Percentiles rank a stretch among this genome's conserved stretches.
These are phyloP conservation scores for Pachycephus smyrnensis DNA, from an alignment of 2,888 invertebrate genomes.

Conservation along the genomic window DNA sequence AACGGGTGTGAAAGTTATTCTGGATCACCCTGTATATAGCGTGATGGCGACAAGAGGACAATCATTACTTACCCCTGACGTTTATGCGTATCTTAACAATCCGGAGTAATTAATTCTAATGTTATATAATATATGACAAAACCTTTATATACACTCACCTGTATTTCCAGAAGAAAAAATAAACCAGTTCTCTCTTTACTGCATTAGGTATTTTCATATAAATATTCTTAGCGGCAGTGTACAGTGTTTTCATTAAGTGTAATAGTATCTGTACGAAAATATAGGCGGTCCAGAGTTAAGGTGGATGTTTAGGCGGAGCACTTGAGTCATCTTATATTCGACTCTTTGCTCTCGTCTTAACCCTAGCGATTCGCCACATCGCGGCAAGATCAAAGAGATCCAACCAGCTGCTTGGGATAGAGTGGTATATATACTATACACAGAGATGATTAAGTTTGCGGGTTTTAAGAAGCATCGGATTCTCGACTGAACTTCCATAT, in stretches of 20 bases:
- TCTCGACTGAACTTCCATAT: neutral
- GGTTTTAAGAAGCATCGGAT: slow-evolving; percentile 2
- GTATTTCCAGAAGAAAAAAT: neutral
- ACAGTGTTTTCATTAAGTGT: neutral
- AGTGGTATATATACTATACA: neutral
- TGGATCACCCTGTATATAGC: too few species aligned
- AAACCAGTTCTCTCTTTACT: neutral
- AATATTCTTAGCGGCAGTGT: neutral
- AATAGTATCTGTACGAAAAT: neutral
- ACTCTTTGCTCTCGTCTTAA: neutral
- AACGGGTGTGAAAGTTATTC: too few species aligned
- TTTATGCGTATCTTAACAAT: too few species aligned
- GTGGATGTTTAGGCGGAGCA: neutral
- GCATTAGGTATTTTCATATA: neutral
- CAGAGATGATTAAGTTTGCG: slow-evolving; percentile 35
- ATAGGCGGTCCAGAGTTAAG: neutral
- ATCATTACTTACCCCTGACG: too few species aligned
- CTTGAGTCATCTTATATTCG: neutral
- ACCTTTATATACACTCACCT: too few species aligned
- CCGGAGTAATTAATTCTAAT: too few species aligned
- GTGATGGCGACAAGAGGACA: too few species aligned
- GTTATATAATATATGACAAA: too few species aligned
- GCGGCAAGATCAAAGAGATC: slow-evolving; percentile 41
- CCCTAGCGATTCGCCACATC: slow-evolving; percentile 29
- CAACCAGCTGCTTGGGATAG: slow-evolving; percentile 17